These are phyloP conservation scores for Nautilus pompilius DNA, from an alignment of 1,140 invertebrate genomes.

Conservation along the genomic window DNA sequence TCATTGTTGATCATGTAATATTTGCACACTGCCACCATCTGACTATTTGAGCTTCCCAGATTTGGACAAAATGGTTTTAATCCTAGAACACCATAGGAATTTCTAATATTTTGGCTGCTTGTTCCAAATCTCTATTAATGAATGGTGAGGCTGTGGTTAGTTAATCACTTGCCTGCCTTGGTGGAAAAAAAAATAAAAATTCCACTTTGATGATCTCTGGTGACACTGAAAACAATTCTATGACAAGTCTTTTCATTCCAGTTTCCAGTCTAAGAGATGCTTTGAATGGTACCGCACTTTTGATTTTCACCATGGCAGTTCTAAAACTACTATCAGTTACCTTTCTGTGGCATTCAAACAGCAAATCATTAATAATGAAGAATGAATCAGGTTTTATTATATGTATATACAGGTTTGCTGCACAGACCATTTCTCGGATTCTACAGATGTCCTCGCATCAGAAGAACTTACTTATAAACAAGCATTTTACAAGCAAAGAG, in stretches of 20 bases:
- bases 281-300: not conserved
- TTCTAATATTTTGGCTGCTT: too few species aligned
- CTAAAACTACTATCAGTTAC: not conserved
- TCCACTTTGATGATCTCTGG: too few species aligned
- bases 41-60: too few species aligned
- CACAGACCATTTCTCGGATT: conserved; percentile 18
- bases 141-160: too few species aligned
- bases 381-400: not conserved
- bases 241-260: too few species aligned
- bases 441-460: conserved; percentile 24
- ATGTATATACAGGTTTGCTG: conserved; percentile 33
- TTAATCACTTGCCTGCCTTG: too few species aligned
- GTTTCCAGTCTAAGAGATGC: not conserved
- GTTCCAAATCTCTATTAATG: too few species aligned
- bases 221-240: not conserved
- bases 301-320: not conserved
- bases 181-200: too few species aligned
- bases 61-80: too few species aligned
- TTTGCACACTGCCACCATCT: too few species aligned
- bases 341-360: not conserved
- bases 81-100: too few species aligned
- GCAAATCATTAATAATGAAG: not conserved
- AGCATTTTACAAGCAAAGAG: conserved; percentile 25
- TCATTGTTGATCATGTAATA: too few species aligned
- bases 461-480: conserved; percentile 18